A percentile compares a stretch with the other conserved stretches of the same genome.
These are phyloP conservation scores for Hydropsyche betteni DNA, from an alignment of 2,888 invertebrate genomes.

Conservation along the genomic window DNA sequence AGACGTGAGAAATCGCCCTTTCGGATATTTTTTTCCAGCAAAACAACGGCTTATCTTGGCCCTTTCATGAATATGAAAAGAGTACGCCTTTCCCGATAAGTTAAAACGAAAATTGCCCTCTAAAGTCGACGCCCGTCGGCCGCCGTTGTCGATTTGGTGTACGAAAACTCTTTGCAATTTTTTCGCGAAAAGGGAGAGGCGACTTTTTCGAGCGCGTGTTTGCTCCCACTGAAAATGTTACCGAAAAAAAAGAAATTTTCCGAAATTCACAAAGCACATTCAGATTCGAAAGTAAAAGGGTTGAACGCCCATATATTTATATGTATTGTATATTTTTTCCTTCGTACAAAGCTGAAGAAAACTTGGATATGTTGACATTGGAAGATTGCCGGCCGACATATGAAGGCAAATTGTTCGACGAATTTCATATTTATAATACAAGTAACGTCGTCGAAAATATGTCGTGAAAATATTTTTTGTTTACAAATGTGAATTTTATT, in stretches of 20 bases:
- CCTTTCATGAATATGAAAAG: constrained; percentile 41
- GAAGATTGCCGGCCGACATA: constrained; percentile 3
- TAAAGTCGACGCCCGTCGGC: neutral
- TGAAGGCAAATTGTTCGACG: constrained; percentile 18
- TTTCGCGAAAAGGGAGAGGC: constrained; percentile 3
- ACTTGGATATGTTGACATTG: constrained; percentile 14
- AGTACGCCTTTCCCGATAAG: constrained; percentile 31
- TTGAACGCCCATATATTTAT: constrained; percentile 1
- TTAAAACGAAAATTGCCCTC: constrained; percentile 38
- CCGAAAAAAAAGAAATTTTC: constrained; percentile 13
- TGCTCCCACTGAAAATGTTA: neutral
- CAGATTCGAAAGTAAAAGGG: constrained; percentile 5
- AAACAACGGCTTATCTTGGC: constrained; percentile 38
- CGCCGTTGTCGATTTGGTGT: constrained; percentile 9
- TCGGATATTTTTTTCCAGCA: neutral
- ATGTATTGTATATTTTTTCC: constrained; percentile 3
- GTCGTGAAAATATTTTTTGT: no score
- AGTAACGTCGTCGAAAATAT: no score
- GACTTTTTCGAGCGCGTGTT: neutral
- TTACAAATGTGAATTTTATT: no score
- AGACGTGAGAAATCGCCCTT: constrained; percentile 26
- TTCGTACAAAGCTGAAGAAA: neutral
- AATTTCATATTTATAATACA: constrained; percentile 15
- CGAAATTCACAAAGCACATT: constrained; percentile 26
- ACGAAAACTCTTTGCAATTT: constrained; percentile 13